Evolutionary conservation across 2,888 invertebrate species (phyloP).

Genomic region (Rotaria magnacalcarata): DNA sequence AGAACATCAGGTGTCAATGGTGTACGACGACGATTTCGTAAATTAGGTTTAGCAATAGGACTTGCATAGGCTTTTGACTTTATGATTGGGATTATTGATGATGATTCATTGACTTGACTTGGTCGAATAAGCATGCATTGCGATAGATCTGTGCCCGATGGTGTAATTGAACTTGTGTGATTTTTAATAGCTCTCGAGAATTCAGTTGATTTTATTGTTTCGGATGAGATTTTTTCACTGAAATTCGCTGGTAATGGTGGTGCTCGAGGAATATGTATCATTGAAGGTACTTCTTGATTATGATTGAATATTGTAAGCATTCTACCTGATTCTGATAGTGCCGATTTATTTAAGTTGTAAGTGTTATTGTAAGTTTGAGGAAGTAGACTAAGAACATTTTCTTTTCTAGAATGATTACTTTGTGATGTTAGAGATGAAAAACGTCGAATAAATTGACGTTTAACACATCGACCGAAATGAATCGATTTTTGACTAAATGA

Average conservation of each 20-base stretch:
- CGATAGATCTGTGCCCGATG: constrained; percentile 14
- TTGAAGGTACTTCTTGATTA: not conserved
- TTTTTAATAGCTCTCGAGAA: not conserved
- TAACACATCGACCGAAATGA: not conserved
- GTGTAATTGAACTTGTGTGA: not conserved
- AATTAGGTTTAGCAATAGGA: not conserved
- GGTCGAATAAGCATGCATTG: constrained; percentile 5
- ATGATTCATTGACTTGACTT: not conserved
- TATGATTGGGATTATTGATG: not conserved
- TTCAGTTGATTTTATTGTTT: constrained; percentile 29
- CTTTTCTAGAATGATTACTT: not conserved
- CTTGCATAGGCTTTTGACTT: not conserved
- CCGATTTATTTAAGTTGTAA: not conserved
- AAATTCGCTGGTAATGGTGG: not conserved
- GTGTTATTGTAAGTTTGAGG: not conserved
- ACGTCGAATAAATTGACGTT: not conserved
- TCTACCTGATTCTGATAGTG: not conserved
- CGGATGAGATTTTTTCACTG: not conserved
- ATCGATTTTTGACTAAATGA: not conserved
- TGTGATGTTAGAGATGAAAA: not conserved
- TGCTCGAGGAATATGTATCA: not conserved
- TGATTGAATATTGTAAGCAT: not conserved
- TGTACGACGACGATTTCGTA: constrained; percentile 15
- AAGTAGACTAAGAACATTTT: not conserved
- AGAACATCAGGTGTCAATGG: constrained; percentile 26